Base-by-base conservation (phyloP, 1,140 invertebrate species). In the Zaprionus ornatus region DNA sequence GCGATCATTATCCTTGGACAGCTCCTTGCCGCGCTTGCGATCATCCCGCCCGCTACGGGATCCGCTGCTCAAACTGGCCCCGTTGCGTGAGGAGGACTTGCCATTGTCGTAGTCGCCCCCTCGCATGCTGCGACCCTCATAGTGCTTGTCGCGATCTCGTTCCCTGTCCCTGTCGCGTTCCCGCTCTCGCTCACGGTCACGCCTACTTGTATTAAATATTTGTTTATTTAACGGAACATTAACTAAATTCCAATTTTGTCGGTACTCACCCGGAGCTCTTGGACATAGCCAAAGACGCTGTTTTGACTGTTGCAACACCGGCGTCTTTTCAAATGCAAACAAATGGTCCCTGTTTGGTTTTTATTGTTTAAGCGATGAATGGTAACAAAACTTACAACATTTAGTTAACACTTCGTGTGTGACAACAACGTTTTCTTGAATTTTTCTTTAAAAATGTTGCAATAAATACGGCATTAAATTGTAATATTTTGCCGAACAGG, bases 1-100 rank as follows among this genome's bases (percentile, higher is more conserved):
- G 93, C 72, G 66, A 10, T 95, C 95, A 50, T 64, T 64, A 2
- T 91, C 91, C 42, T 85, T 82, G 7, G 71, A 62, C 3, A 72
- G 70, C 25, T 91, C 91, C 35, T 87, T 82, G 7, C 61, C 45
- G 1, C 85, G 86, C 21, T 90, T 90, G 1, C 85, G 79, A 0
- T 90, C 86, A 7, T 81, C 77, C 0, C 86, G 68, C 0, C 61
- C 40, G 7, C 75, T 48, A 0, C 79, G 68, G 4, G 75, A 79
- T 6, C 62, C 48, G 3, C 61, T 75, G 63, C 54, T 79, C 23
- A 72, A n/a, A 7, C 69, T 45, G 12, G 61, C 66, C 1, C 73
- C 70, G 3, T 80, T 81, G 0, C 84, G 72, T 15, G 85, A 80
- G 17, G 85, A 80, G 17, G 85, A 82, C 27, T 84, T 88, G 10